A percentile compares a stretch with the other conserved stretches of the same genome.
Evolutionary conservation across 92 coral and sea anemone species (phyloP).

Genomic region (Porites divaricata): DNA sequence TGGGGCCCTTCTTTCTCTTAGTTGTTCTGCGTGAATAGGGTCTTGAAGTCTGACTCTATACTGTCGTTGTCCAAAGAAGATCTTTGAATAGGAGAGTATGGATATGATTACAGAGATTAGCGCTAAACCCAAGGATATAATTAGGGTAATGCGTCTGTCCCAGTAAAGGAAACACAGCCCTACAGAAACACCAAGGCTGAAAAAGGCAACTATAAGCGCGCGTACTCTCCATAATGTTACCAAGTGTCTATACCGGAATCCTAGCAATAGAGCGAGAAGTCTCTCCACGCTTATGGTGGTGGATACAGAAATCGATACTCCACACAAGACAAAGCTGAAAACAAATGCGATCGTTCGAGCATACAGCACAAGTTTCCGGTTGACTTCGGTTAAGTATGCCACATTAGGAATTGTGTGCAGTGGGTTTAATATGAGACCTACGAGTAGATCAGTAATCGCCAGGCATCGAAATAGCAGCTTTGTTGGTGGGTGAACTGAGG

Average conservation of each 20-base stretch:
- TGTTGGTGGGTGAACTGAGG: constrained; percentile 4
- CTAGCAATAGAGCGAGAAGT: neutral
- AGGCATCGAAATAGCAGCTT: neutral
- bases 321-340: neutral
- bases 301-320: neutral
- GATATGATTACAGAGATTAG: neutral
- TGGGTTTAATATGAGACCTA: neutral
- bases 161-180: neutral
- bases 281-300: neutral
- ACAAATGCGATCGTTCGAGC: no score
- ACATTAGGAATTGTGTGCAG: neutral
- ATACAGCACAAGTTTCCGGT: neutral
- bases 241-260: neutral
- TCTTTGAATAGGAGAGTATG: neutral
- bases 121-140: neutral
- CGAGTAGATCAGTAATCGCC: neutral
- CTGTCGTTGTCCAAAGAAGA: neutral
- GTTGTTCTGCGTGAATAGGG: neutral
- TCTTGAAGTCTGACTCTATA: neutral
- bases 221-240: neutral
- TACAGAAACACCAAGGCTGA: neutral
- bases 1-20: neutral
- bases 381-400: neutral
- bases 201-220: neutral
- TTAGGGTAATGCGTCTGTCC: neutral